Evolutionary conservation across 2,113 vertebrate species (phyloP), one percentile per base, ranked within the genome.

Genomic region (Lepisosteus oculatus): DNA sequence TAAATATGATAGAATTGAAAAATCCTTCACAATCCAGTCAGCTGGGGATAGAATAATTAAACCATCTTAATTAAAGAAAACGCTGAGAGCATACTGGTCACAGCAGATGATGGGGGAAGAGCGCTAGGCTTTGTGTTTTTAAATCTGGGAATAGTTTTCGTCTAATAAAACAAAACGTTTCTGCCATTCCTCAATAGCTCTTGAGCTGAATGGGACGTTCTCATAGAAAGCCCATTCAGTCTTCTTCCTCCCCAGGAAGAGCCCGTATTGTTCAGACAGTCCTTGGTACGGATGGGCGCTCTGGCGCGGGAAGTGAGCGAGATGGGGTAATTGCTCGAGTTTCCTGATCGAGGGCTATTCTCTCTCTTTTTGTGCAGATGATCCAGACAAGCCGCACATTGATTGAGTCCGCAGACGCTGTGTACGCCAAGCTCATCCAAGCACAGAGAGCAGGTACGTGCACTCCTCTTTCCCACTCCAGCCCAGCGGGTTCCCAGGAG

Each of bases 301-400:
- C 3, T 42, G 43, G 13, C 8, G n/a, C 51, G 44, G 73, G 68
- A 74, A 74, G 55, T 43, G 29, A 65, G 8, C 17, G 29, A 29
- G 73, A 57, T 55, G 43, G 29, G 57, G 5, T 11, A 13, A 4
- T 59, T 5, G n/a, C 11, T 61, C 14, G 3, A 3, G 72, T 47
- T 78, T 81, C 69, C 74, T 81, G 65, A 51, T 9, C 4, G 8
- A 9, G 75, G 47, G 13, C 69, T 74, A 29, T 29, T 43, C 2
- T 55, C 12, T 65, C 59, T 57, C 51, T 45, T 83, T 68, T 81
- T 64, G 76, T 72, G 0, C 67, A 97, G 95, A 95, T 95, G 93
- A 95, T 96, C 86, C 95, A 97, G 85, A 95, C 94, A 67, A 95
- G 93, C 85, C 93, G 93, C 78, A 96, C 91, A 0, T 87, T 97